Base-by-base conservation (phyloP, 2,888 invertebrate genomes). In the Archaeoteleia sp. region DNA sequence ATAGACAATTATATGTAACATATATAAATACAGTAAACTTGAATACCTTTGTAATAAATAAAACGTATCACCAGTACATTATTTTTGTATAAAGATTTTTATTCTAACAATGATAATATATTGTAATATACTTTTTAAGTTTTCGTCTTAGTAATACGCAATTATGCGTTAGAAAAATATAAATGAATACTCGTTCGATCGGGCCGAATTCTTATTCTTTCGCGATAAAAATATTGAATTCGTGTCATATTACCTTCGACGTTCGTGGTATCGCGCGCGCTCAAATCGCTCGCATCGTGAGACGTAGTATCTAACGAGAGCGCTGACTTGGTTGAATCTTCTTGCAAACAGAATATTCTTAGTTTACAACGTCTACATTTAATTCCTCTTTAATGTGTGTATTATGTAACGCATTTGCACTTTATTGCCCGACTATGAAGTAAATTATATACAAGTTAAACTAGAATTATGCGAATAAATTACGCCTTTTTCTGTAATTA, bases 211-310 rank as follows among this genome's bases (percentile, higher is more conserved):
- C 63, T 63, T 65, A 65, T 69, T 60, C 55, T 51, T 51, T 65
- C 34, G 61, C 61, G 65, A 69, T 69, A 61, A 69, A 69, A 69
- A 65, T 69, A 69, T 69, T 69, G 69, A 65, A 71, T 65, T 58
- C 49, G 69, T 61, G 54, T 69, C 66, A 35, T 72, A 71, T 80
- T 82, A 85, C 84, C 84, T 82, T 84, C 84, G 68, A 82, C 74
- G 69, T 79, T 82, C 57, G 78, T 74, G 66, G 80, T 78, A 72
- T 85, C 84, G 61, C 84, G 76, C 69, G 82, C 79, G 54, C 81
- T 82, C 27, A 82, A 75, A 71, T 85, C 84, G 67, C 71, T 80
- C 53, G 80, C 76, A 68, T 84, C 84, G 73, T 83, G 84, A 39
- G 78, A 66, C 51, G 82, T 77, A 45, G 84, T 72, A 30, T 85